Percentiles rank a stretch among this genome's conserved stretches.
These are phyloP conservation scores for Notamacropus eugenii DNA, from an alignment of 2,797 vertebrate species.

Conservation along the genomic window DNA sequence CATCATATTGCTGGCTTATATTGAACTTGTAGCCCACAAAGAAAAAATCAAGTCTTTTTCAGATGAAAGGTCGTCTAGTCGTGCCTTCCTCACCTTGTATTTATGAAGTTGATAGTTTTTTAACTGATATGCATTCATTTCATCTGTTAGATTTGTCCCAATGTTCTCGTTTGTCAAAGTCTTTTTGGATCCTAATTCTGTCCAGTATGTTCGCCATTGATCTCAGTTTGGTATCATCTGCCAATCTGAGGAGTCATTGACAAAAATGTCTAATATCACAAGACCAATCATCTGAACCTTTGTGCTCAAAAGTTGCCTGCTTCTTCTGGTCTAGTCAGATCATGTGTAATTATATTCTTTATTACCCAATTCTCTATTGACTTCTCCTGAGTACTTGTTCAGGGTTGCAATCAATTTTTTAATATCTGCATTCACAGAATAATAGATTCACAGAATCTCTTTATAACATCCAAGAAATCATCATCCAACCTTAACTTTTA, in stretches of 20 bases:
- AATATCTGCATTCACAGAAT: not conserved
- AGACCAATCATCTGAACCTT: not conserved
- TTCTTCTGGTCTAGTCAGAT: not conserved
- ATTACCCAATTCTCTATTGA: not conserved
- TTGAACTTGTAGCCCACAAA: not conserved
- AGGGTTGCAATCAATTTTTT: not conserved
- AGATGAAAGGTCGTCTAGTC: not conserved
- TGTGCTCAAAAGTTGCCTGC: not conserved
- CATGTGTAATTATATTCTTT: not conserved
- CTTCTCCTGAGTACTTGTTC: not conserved
- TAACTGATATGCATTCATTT: not conserved
- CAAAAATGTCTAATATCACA: not conserved
- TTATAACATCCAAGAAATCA: not conserved
- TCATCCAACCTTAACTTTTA: not conserved
- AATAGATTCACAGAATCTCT: not conserved
- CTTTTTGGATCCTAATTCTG: not conserved
- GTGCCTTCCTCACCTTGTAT: not conserved
- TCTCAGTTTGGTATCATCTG: not conserved
- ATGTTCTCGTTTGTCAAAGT: not conserved
- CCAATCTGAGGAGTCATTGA: not conserved
- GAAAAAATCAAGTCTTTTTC: not conserved
- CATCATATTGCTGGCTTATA: not conserved
- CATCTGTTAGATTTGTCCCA: not conserved
- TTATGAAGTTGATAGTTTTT: not conserved
- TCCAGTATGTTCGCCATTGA: no score